These are phyloP conservation scores for Drosophila peninsularis DNA, from an alignment of 2,888 invertebrate species.

Conservation along the genomic window DNA sequence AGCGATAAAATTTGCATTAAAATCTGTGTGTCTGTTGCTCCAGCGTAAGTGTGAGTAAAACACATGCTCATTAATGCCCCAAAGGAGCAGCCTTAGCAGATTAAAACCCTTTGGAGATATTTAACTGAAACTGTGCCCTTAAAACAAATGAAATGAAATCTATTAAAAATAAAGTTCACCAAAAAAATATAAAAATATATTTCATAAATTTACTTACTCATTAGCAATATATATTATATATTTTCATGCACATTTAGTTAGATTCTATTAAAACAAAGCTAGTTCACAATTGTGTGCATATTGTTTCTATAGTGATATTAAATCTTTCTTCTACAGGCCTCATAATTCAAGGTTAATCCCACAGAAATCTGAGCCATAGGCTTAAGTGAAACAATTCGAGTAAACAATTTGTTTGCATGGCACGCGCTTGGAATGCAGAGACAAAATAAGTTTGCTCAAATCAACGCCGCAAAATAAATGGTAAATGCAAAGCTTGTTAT, in stretches of 20 bases:
- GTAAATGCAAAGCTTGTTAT: not conserved
- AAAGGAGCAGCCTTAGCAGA: not conserved
- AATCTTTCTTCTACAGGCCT: not conserved
- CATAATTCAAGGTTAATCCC: not conserved
- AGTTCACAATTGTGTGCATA: too few species aligned
- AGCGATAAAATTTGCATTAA: not conserved
- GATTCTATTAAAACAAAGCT: not conserved
- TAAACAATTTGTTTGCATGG: not conserved
- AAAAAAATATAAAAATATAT: too few species aligned
- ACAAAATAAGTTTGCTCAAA: not conserved
- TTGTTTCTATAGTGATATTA: not conserved
- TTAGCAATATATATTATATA: not conserved
- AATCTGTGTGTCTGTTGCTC: not conserved
- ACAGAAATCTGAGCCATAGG: not conserved
- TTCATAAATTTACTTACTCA: not conserved
- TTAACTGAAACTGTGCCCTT: not conserved
- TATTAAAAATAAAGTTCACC: too few species aligned
- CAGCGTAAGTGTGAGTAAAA: not conserved
- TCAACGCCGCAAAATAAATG: not conserved
- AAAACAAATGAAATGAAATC: not conserved
- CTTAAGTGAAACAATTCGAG: not conserved
- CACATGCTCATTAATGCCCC: not conserved
- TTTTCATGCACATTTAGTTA: not conserved
- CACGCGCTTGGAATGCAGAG: not conserved
- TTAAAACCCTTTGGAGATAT: not conserved